These are phyloP conservation scores for Rhagophthalmus giganteus DNA, from an alignment of 2,888 invertebrate genomes.

Conservation along the genomic window DNA sequence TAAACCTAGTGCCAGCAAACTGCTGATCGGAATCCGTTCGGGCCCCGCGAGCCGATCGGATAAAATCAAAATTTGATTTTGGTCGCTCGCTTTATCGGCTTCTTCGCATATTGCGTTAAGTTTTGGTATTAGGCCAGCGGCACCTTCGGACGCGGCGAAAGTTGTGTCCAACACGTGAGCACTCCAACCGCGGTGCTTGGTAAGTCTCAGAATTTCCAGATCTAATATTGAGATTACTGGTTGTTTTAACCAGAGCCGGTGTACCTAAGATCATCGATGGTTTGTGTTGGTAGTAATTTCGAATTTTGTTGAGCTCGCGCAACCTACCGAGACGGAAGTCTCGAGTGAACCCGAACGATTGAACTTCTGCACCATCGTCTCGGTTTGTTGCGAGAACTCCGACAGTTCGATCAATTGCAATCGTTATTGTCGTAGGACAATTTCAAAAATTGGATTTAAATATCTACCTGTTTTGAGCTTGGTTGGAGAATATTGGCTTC, in stretches of 20 bases:
- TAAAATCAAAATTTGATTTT: slow-evolving; percentile 81
- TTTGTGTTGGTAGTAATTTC: too few species aligned
- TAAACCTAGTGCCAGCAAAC: slow-evolving; percentile 76
- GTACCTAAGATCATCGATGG: slow-evolving; percentile 54
- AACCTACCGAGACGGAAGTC: too few species aligned
- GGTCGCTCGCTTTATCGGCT: slow-evolving; percentile 69
- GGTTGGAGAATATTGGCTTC: slow-evolving; percentile 93
- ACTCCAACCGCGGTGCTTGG: slow-evolving; percentile 86
- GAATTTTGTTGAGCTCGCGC: too few species aligned
- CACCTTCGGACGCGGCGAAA: slow-evolving; percentile 76
- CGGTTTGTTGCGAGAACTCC: too few species aligned
- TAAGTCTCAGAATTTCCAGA: slow-evolving; percentile 82
- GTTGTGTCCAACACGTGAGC: slow-evolving; percentile 81
- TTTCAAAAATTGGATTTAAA: too few species aligned
- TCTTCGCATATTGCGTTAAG: slow-evolving; percentile 78
- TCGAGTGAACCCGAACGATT: too few species aligned
- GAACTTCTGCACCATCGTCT: too few species aligned
- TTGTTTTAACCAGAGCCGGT: slow-evolving; percentile 89
- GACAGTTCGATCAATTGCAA: too few species aligned
- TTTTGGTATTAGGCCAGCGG: slow-evolving; percentile 75
- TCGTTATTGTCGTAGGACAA: too few species aligned
- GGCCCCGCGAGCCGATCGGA: slow-evolving; percentile 75
- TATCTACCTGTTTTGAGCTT: slow-evolving; percentile 73
- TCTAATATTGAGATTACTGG: slow-evolving; percentile 93
- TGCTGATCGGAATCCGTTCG: slow-evolving; percentile 73